Conservation (phyloP, 2,888 invertebrate species). For the Copidosoma aretas region DNA sequence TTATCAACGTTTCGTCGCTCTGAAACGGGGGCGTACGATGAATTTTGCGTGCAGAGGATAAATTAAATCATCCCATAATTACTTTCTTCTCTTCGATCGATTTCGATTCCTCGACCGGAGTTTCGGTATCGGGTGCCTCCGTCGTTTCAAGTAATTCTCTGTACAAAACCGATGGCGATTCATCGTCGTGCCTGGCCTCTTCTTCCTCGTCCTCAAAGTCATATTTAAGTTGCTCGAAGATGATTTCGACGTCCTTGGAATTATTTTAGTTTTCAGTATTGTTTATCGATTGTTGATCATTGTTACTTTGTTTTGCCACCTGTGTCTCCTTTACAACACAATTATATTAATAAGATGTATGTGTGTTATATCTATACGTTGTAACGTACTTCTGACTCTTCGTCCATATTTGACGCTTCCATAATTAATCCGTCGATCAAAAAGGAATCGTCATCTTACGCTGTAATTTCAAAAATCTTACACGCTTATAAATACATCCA, state of each 20-base stretch:
- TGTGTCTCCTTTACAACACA: no score
- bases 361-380: no score
- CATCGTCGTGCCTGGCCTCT: neutral
- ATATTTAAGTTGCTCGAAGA: neutral
- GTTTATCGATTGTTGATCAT: neutral
- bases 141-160: neutral
- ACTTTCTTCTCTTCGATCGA: neutral
- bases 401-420: neutral
- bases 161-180: neutral
- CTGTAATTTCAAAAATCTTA: no score
- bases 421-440: neutral
- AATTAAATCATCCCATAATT: neutral
- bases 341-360: no score
- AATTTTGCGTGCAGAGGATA: neutral
- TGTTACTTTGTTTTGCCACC: neutral
- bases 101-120: neutral
- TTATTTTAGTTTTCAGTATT: neutral
- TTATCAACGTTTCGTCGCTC: constrained; percentile 7
- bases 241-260: constrained; percentile 4
- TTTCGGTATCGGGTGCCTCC: neutral
- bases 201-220: neutral
- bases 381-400: no score
- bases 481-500: no score
- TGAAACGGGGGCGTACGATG: neutral
- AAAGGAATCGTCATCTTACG: no score